These are phyloP conservation scores for Bombus breviceps DNA, from an alignment of 1,140 invertebrate species.

Conservation along the genomic window DNA sequence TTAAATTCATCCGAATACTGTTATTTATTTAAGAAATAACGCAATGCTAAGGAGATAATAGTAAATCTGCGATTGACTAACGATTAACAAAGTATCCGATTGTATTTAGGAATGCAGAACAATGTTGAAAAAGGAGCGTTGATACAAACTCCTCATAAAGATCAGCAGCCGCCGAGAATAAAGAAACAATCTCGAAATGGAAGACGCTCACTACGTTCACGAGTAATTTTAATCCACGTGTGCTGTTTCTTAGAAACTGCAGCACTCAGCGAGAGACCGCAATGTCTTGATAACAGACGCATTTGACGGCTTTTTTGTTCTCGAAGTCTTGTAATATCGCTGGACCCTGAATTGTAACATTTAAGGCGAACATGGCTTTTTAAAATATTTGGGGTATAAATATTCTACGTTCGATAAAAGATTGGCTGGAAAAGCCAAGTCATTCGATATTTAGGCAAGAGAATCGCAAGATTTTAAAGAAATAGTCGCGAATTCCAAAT, in stretches of 20 bases:
- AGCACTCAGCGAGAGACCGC: not conserved
- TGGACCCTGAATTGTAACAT: constrained; percentile 21
- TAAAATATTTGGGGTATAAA: not conserved
- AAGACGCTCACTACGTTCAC: constrained; percentile 40
- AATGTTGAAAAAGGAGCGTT: not conserved
- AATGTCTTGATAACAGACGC: constrained; percentile 10
- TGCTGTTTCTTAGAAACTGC: not conserved
- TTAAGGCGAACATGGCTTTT: not conserved
- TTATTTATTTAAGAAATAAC: not conserved
- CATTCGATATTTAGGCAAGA: too few species aligned
- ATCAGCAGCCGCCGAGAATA: not conserved
- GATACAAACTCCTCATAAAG: not conserved
- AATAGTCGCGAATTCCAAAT: too few species aligned
- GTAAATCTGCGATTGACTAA: not conserved
- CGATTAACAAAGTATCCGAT: constrained; percentile 6
- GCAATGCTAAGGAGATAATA: not conserved
- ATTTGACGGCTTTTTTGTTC: not conserved
- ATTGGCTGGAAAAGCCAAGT: not conserved
- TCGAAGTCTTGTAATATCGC: not conserved
- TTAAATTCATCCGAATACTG: not conserved
- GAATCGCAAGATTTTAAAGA: too few species aligned
- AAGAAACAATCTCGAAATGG: constrained; percentile 58
- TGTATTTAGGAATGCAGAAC: not conserved
- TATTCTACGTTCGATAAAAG: not conserved
- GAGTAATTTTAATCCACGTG: constrained; percentile 21